These are phyloP conservation scores for Nymphicus hollandicus DNA, from an alignment of 2,113 vertebrate species.

Conservation along the genomic window DNA sequence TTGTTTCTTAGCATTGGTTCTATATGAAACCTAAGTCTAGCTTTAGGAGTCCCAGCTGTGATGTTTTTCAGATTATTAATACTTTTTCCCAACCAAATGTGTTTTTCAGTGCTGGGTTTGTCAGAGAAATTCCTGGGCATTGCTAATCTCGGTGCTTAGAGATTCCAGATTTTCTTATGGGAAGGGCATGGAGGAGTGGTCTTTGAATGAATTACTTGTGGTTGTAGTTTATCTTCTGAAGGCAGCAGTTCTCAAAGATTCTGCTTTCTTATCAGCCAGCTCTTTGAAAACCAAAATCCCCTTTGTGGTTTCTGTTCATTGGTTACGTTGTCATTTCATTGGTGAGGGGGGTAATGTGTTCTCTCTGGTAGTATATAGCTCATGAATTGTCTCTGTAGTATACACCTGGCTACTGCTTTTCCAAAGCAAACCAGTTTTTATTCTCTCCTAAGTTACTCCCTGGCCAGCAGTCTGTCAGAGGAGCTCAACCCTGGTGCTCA, in stretches of 20 bases:
- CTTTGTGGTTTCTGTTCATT: neutral
- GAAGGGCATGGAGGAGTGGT: neutral
- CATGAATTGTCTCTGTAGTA: neutral
- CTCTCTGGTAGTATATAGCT: neutral
- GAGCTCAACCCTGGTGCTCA: too few species aligned
- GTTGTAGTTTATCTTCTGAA: neutral
- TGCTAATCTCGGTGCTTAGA: neutral
- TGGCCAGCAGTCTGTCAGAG: neutral
- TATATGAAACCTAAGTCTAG: fast-evolving
- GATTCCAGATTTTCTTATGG: neutral
- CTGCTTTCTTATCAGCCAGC: neutral
- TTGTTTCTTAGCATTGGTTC: neutral
- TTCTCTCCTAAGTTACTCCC: neutral
- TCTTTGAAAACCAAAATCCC: neutral
- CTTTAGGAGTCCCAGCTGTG: neutral
- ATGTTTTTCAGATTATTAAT: neutral
- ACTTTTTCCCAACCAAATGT: neutral
- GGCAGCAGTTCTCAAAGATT: neutral
- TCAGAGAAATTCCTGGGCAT: neutral
- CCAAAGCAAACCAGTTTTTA: neutral
- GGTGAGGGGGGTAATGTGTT: neutral
- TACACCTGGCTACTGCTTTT: neutral
- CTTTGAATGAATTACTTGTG: neutral
- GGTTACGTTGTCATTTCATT: neutral
- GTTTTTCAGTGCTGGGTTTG: fast-evolving